These are phyloP conservation scores for Peromyscus aztecus DNA, from an alignment of 2,797 vertebrate species.

Conservation along the genomic window DNA sequence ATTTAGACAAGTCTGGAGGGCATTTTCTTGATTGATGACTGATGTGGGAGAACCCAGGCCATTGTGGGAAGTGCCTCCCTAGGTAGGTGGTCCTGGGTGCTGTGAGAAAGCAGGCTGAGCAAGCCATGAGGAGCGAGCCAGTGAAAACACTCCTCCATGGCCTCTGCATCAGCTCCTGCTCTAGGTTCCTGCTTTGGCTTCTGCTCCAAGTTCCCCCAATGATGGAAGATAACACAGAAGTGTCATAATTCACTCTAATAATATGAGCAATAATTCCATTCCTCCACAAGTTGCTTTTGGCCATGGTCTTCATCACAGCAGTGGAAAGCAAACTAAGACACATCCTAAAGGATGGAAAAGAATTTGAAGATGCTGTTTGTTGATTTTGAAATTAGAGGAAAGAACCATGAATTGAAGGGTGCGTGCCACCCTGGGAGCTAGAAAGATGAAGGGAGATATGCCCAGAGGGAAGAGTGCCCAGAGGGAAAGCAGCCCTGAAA, in stretches of 20 bases:
- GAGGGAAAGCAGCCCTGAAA: not conserved
- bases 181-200: not conserved
- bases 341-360: not conserved
- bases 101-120: not conserved
- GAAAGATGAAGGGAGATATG: not conserved
- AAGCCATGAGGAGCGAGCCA: not conserved
- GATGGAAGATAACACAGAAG: not conserved
- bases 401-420: not conserved
- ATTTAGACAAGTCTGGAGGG: not conserved
- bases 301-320: not conserved
- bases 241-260: not conserved
- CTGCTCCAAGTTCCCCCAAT: not conserved
- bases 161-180: not conserved
- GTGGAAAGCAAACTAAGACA: not conserved
- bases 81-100: not conserved
- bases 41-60: not conserved
- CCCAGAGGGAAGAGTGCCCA: not conserved
- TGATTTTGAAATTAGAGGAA: conserved; percentile 17
- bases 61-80: not conserved
- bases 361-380: not conserved
- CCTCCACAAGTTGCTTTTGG: not conserved
- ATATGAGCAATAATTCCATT: not conserved
- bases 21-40: not conserved
- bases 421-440: not conserved
- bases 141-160: not conserved